phyloP scores from a whole-genome alignment of 2,888 invertebrate species.

The Netelia virgata region DNA sequence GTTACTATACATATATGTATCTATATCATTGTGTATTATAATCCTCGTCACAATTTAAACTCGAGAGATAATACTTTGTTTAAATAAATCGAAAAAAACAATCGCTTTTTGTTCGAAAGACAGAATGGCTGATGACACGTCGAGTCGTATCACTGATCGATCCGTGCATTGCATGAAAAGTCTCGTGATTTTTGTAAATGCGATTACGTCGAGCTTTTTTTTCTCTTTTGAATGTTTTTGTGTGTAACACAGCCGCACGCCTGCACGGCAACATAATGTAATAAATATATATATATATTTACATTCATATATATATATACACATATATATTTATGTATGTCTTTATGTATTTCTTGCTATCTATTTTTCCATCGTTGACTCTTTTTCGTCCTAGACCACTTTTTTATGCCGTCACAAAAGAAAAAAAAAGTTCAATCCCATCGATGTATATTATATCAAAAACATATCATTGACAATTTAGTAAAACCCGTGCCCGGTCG shows the following conservation, averaged over 20 bases:
- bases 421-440: slow-evolving; percentile 35
- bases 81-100: not conserved
- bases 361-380: slow-evolving; percentile 57
- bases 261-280: slow-evolving; percentile 60
- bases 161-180: slow-evolving; percentile 26
- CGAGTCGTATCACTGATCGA: slow-evolving; percentile 24
- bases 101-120: not conserved
- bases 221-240: slow-evolving; percentile 52
- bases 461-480: slow-evolving; percentile 47
- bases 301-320: slow-evolving; percentile 16
- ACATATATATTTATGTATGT: slow-evolving; percentile 47
- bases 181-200: slow-evolving; percentile 34
- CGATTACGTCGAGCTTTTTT: slow-evolving; percentile 46
- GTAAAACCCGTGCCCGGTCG: slow-evolving; percentile 29
- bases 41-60: not conserved
- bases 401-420: slow-evolving; percentile 55
- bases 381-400: slow-evolving; percentile 69
- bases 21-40: not conserved
- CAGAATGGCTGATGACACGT: not conserved
- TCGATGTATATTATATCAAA: slow-evolving; percentile 56
- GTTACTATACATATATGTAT: not conserved
- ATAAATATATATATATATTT: slow-evolving; percentile 50
- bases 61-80: not conserved
- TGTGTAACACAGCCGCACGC: slow-evolving; percentile 61
- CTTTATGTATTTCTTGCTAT: slow-evolving; percentile 44